A percentile compares a stretch with the other conserved stretches of the same genome.
Conservation (phyloP, 2,888 invertebrate genomes). For the Zeuzera pyrina region DNA sequence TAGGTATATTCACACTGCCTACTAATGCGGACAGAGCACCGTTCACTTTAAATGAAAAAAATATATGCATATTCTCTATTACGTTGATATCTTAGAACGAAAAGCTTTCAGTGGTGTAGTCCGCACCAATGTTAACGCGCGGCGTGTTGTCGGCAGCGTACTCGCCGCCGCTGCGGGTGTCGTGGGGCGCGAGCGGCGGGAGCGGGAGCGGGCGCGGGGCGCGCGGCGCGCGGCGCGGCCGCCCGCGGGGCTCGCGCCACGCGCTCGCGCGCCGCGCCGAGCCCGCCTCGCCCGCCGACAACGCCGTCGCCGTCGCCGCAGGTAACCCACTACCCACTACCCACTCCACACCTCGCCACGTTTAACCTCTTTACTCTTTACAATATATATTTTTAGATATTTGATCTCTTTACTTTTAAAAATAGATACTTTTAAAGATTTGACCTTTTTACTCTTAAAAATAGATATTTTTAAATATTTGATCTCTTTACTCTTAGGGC, state of each 20-base stretch:
- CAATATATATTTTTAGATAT: neutral
- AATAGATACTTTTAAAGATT: neutral
- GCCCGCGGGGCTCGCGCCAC: constrained; percentile 82
- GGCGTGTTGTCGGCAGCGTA: constrained; percentile 31
- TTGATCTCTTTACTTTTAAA: neutral
- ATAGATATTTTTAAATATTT: neutral
- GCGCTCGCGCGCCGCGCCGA: constrained; percentile 26
- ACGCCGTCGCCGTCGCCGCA: constrained; percentile 14
- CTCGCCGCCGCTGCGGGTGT: constrained; percentile 23
- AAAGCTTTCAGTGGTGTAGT: neutral
- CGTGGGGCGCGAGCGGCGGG: constrained; percentile 23
- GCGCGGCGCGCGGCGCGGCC: constrained; percentile 74
- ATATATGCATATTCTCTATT: too few relatives aligned
- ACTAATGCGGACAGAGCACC: too few relatives aligned
- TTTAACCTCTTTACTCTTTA: neutral
- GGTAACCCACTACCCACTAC: constrained; percentile 30
- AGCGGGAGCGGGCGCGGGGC: constrained; percentile 9
- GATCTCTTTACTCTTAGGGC: neutral
- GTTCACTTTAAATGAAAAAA: too few relatives aligned
- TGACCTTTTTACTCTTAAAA: neutral
- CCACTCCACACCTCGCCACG: constrained; percentile 1
- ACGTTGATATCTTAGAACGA: too few relatives aligned
- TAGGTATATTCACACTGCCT: too few relatives aligned
- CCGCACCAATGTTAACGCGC: neutral
- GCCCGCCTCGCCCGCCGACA: constrained; percentile 36